Percentiles rank a stretch among this genome's conserved stretches.
Conservation (phyloP, 2,888 invertebrate species). For the Byasa hedistus region DNA sequence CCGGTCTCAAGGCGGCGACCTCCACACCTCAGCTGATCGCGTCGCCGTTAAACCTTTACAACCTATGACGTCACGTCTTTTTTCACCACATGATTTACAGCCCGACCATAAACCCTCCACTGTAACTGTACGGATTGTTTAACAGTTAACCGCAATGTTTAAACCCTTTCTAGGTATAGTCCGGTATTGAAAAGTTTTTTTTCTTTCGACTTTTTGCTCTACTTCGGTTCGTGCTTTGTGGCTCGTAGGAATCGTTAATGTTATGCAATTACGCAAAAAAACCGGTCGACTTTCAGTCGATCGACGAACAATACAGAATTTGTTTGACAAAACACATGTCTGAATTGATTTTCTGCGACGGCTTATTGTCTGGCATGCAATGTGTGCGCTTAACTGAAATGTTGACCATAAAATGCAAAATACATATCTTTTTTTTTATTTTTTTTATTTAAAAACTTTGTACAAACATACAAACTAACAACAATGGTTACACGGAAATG, state of each 20-base stretch:
- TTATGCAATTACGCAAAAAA: constrained; percentile 76
- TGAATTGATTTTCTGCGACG: constrained; percentile 45
- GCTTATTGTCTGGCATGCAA: constrained; percentile 51
- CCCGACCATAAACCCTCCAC: constrained; percentile 68
- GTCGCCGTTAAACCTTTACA: constrained; percentile 70
- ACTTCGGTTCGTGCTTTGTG: constrained; percentile 58
- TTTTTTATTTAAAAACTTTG: too few relatives aligned
- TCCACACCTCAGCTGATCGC: constrained; percentile 72
- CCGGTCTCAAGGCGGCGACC: constrained; percentile 48
- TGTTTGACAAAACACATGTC: constrained; percentile 40
- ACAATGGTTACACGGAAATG: too few relatives aligned
- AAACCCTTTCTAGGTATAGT: constrained; percentile 75
- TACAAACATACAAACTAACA: too few relatives aligned
- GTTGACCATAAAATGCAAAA: constrained; percentile 45
- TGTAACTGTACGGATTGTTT: constrained; percentile 78
- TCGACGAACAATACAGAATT: constrained; percentile 47
- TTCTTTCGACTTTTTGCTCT: constrained; percentile 68
- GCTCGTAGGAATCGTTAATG: constrained; percentile 58
- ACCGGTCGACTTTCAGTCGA: constrained; percentile 53
- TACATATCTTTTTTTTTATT: constrained; percentile 35
- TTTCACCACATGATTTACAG: constrained; percentile 75
- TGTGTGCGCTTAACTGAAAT: constrained; percentile 40
- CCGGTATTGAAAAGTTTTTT: constrained; percentile 51
- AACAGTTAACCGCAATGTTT: constrained; percentile 78
- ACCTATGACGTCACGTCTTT: constrained; percentile 72